Evolutionary conservation across 2,888 invertebrate genomes (phyloP).

Genomic region (Neocrepidodera transversa): DNA sequence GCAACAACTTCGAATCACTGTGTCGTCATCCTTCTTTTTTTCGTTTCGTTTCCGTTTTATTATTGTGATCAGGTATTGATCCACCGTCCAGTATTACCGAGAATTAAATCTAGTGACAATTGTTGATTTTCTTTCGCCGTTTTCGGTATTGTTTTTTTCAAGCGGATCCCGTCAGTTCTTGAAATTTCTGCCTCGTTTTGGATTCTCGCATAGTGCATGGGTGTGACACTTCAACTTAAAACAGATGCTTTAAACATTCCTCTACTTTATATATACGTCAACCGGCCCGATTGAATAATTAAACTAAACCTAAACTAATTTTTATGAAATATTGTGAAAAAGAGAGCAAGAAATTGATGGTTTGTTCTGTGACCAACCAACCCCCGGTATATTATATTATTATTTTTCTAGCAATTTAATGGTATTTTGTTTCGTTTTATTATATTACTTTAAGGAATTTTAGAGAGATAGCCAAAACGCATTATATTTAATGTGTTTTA

Average conservation of each 20-base stretch:
- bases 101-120: conserved; percentile 37
- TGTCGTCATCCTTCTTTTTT: conserved; percentile 15
- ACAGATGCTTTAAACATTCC: conserved; percentile 10
- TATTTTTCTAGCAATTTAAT: no score
- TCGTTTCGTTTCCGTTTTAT: conserved; percentile 17
- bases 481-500: no score
- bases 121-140: conserved; percentile 33
- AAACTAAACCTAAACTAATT: no score
- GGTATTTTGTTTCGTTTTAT: no score
- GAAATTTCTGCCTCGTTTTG: conserved; percentile 8
- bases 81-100: conserved; percentile 23
- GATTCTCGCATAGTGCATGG: conserved; percentile 15
- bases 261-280: background rate
- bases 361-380: no score
- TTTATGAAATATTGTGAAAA: no score
- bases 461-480: no score
- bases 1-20: conserved; percentile 27
- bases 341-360: no score
- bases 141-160: conserved; percentile 24
- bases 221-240: conserved; percentile 11
- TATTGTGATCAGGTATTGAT: conserved; percentile 31
- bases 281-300: no score
- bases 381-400: no score
- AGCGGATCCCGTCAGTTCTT: conserved; percentile 10
- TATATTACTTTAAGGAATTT: no score